A percentile compares a stretch with the other conserved stretches of the same genome.
phyloP scores from a whole-genome alignment of 2,113 vertebrate species.

The Clarias macrocephalus region DNA sequence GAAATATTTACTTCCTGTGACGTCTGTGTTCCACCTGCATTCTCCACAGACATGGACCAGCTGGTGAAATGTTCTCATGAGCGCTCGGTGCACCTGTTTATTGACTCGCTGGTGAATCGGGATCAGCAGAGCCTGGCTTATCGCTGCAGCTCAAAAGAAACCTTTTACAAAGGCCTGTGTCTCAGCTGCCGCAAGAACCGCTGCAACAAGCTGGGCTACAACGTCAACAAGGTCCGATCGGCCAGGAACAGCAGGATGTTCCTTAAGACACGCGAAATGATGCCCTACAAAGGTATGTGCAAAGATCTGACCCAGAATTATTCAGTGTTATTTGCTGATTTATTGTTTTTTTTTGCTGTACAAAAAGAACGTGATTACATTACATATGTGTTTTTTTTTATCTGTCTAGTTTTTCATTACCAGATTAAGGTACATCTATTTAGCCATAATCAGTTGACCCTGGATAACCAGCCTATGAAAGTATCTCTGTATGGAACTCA shows the following conservation, averaged over 20 bases:
- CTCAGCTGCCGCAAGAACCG: constrained; percentile 96
- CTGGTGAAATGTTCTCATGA: constrained; percentile 96
- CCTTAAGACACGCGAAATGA: constrained; percentile 88
- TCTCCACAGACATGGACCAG: constrained; percentile 86
- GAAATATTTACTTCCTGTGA: constrained; percentile 57
- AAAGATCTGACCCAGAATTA: not conserved
- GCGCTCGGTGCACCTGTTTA: constrained; percentile 96
- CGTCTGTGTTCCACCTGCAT: constrained; percentile 64
- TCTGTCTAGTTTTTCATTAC: constrained; percentile 90
- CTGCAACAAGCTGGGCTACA: constrained; percentile 94
- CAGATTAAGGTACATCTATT: constrained; percentile 95
- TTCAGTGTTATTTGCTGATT: not conserved
- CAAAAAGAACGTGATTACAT: too few relatives aligned
- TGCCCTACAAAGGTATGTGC: constrained; percentile 86
- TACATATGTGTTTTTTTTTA: not conserved
- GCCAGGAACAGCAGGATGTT: constrained; percentile 88
- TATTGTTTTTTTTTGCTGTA: not conserved
- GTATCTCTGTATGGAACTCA: constrained; percentile 87
- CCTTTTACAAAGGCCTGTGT: constrained; percentile 92
- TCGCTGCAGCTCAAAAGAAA: constrained; percentile 86
- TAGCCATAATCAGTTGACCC: constrained; percentile 68
- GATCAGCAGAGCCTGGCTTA: constrained; percentile 86
- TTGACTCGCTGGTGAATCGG: constrained; percentile 89
- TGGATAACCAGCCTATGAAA: constrained; percentile 80
- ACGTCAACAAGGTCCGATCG: constrained; percentile 84